These are phyloP conservation scores for Platypus cylindrus DNA, from an alignment of 2,888 invertebrate genomes.

Conservation along the genomic window DNA sequence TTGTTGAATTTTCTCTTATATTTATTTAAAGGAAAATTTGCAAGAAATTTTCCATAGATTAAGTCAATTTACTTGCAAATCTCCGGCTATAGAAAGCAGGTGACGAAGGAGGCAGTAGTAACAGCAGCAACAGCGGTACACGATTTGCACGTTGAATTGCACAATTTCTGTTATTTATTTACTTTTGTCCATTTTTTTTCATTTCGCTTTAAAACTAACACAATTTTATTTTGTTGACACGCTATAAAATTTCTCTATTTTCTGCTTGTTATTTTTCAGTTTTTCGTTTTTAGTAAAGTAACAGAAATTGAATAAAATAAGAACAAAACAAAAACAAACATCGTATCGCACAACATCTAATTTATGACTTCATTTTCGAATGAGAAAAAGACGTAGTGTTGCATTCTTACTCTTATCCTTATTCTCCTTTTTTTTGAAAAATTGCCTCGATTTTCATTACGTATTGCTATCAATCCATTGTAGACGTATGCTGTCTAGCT, in stretches of 20 bases:
- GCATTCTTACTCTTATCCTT: too few species aligned
- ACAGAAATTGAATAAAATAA: too few species aligned
- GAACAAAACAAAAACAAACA: too few species aligned
- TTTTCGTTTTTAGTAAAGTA: too few species aligned
- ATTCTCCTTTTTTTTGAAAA: slow-evolving; percentile 6
- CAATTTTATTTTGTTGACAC: too few species aligned
- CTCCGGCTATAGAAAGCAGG: slow-evolving; percentile 17
- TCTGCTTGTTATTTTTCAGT: too few species aligned
- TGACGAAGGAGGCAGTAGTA: slow-evolving; percentile 11
- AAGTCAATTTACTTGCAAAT: slow-evolving; percentile 27
- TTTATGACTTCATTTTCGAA: too few species aligned
- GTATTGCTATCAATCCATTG: slow-evolving; percentile 12
- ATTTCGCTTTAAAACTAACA: neutral
- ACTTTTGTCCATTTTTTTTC: neutral
- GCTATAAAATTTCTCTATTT: too few species aligned
- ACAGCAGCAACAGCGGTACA: neutral
- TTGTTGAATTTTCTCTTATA: slow-evolving; percentile 14
- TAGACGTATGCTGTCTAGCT: too few species aligned
- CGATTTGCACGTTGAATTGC: neutral
- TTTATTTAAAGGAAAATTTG: slow-evolving; percentile 16
- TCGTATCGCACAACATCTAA: too few species aligned
- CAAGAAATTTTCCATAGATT: slow-evolving; percentile 26
- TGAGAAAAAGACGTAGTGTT: too few species aligned
- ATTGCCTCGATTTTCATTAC: slow-evolving; percentile 15
- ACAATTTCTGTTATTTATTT: slow-evolving; percentile 2